phyloP scores from a whole-genome alignment of 2,797 vertebrate species.

The Rhinella marina region DNA sequence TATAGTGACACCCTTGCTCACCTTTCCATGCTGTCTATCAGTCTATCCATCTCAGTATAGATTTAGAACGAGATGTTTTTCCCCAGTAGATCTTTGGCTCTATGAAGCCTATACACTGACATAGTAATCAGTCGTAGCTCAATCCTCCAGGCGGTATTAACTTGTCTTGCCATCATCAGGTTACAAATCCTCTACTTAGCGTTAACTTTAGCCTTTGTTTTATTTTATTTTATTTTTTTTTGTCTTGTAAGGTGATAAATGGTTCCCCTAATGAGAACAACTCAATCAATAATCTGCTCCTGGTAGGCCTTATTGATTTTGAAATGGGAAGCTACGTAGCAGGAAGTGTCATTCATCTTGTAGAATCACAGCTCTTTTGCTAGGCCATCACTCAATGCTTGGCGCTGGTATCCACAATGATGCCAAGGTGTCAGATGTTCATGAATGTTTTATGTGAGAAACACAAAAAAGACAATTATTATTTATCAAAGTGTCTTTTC shows the following conservation, averaged over 20 bases:
- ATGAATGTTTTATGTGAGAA: constrained; percentile 24
- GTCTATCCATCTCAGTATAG: not conserved
- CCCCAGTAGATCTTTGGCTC: not conserved
- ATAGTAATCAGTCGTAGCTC: constrained; percentile 25
- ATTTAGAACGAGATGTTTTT: not conserved
- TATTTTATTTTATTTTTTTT: not conserved
- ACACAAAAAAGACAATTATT: constrained; percentile 52
- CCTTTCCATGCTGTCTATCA: not conserved
- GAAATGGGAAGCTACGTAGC: constrained; percentile 50
- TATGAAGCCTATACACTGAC: constrained; percentile 2
- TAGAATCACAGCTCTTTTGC: constrained; percentile 41
- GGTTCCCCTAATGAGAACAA: constrained; percentile 54
- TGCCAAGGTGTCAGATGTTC: constrained; percentile 46
- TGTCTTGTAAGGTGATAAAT: constrained; percentile 61
- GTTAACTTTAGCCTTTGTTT: constrained; percentile 54
- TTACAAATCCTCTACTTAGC: constrained; percentile 59
- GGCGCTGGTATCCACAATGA: constrained; percentile 23
- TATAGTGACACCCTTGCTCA: too few species aligned
- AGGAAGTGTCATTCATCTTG: constrained; percentile 37
- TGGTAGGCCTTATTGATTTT: constrained; percentile 57
- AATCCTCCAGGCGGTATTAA: constrained; percentile 47
- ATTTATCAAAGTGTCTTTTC: constrained; percentile 47
- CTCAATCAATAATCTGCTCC: constrained; percentile 51
- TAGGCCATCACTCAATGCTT: constrained; percentile 47
- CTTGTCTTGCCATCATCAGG: constrained; percentile 55